Evolutionary conservation across 2,888 invertebrate genomes (phyloP), one percentile per base, ranked within the genome.

Genomic region (Mayetiola destructor): DNA sequence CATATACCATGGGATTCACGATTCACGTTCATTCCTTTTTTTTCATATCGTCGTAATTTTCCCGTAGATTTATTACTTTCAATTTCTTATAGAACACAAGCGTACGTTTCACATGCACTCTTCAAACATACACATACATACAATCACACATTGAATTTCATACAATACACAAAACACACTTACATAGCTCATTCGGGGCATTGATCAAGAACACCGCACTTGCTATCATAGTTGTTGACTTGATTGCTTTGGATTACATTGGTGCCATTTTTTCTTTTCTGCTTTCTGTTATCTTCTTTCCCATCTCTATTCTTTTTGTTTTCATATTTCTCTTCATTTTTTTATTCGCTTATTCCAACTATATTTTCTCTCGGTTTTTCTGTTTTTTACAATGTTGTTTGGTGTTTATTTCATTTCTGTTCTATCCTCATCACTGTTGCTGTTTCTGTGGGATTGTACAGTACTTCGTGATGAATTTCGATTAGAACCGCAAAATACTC

Each of bases 401-500:
- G n/a, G n/a, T n/a, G n/a, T n/a, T n/a, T n/a, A n/a, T n/a, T n/a
- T n/a, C n/a, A n/a, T n/a, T n/a, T n/a, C n/a, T n/a, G n/a, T n/a
- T n/a, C n/a, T 32, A 32, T 9, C 6, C 6, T 32, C 12, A 37
- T 37, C 36, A 40, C 37, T 29, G 12, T 27, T 21, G 16, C 32
- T 21, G 6, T 9, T 9, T 32, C 12, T n/a, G 36, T 12, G 36
- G 53, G 30, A 55, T 18, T 56, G 37, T 16, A 55, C 78, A 88
- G 92, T 90, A 64, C 76, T 94, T 56, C 81, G 89, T 56, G 91
- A 92, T 68, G 92, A 93, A 64, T 94, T 94, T 70, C 82, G 89
- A 60, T 74, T 84, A 60, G 84, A 88, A 65, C 94, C 94, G 5
- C 84, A 84, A 62, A 84, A 86, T 61, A 81, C 84, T 53, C 80